Base-by-base conservation (phyloP, 2,113 vertebrate genomes). In the Hippocampus zosterae region DNA sequence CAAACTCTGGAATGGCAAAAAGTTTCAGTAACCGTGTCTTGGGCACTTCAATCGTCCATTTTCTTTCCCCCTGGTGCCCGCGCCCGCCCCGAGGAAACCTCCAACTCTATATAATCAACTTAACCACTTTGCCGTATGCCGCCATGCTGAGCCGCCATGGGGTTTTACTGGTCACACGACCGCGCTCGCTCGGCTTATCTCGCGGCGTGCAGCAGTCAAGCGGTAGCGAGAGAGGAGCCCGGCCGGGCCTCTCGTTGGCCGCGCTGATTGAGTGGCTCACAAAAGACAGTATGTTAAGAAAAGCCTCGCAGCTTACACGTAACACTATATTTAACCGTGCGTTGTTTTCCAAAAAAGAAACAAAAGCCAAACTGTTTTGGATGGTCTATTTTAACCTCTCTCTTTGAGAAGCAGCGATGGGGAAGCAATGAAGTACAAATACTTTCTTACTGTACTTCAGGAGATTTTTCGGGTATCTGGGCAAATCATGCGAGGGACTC, bases 71-170 rank as follows among this genome's bases (percentile, higher is more conserved):
- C 67, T 41, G 37, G 13, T 50, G 56, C 42, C 71, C 72, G 61
- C 72, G 13, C 29, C 62, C 67, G 81, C 74, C 71, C 65, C 0
- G 19, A 81, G 78, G 80, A 80, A 85, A 84, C 68, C 76, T 68
- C 73, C 77, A 80, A 77, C 81, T 85, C 81, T 67, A 79, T 79
- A 76, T 84, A 88, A 89, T 88, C 80, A 84, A 83, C 74, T 79
- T 84, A 88, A 80, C 46, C 37, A 60, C 76, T 81, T 68, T 72
- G 73, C 79, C 73, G 74, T 85, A 84, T 82, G 84, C 80, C 84
- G 52, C 73, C 15, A 6, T 0, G 69, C 53, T 16, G 41, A 76
- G 68, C 78, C 70, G 83, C 77, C 76, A 65, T 74, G 75, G 81
- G 80, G 79, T 77, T n/a, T 83, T 66, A 67, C 68, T 21, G 77